Evolutionary conservation across 2,888 invertebrate species (phyloP).

Genomic region (Tryphoninae sp.): DNA sequence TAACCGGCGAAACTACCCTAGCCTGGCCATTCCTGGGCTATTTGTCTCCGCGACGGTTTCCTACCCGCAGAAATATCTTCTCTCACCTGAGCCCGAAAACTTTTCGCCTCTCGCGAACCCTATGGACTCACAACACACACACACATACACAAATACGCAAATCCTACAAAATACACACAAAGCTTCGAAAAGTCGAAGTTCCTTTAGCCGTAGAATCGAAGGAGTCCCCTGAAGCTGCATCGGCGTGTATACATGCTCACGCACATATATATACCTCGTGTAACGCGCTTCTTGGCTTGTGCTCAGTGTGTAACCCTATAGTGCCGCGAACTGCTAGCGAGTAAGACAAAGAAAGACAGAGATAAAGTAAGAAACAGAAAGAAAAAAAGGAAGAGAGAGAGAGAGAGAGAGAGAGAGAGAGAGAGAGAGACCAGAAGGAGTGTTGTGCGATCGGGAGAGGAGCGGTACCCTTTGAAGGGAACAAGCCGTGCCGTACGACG

Average conservation of each 20-base stretch:
- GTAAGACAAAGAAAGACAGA: conserved; percentile 21
- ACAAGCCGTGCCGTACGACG: conserved; percentile 46
- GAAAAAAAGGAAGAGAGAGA: conserved; percentile 24
- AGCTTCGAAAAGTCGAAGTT: conserved; percentile 16
- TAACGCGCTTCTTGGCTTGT: conserved; percentile 61
- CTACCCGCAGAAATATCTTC: conserved; percentile 32
- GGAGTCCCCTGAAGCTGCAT: conserved; percentile 40
- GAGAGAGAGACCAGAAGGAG: conserved; percentile 43
- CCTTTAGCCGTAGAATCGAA: conserved; percentile 28
- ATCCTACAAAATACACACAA: not conserved
- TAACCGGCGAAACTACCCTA: too few relatives aligned
- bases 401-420: conserved; percentile 30
- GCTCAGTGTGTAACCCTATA: conserved; percentile 63
- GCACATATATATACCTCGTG: conserved; percentile 31
- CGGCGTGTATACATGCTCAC: not conserved
- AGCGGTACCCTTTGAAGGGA: conserved; percentile 78
- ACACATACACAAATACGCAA: not conserved
- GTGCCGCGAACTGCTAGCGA: conserved; percentile 48
- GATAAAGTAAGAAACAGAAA: conserved; percentile 21
- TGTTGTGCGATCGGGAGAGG: conserved; percentile 61
- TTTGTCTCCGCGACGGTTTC: conserved; percentile 34
- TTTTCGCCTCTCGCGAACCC: not conserved
- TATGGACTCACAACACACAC: too few relatives aligned
- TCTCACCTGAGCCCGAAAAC: conserved; percentile 20
- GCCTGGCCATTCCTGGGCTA: conserved; percentile 11